Conservation (phyloP, 1,140 invertebrate genomes). For the Lasaia peninsularis region DNA sequence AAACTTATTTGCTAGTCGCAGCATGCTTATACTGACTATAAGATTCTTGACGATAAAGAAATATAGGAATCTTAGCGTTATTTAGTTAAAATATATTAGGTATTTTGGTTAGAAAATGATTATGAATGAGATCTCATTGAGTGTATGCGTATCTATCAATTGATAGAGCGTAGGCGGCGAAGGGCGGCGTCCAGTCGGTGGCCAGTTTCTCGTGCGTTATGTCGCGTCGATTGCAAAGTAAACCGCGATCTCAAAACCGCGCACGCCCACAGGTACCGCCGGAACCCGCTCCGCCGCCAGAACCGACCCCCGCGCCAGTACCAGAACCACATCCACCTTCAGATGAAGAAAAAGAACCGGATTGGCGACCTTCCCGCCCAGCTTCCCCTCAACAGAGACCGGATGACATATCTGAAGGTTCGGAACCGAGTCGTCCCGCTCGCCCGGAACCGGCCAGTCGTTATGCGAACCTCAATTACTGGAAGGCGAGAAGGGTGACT, state of each 20-base stretch:
- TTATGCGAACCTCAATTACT: constrained; percentile 90
- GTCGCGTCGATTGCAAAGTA: constrained; percentile 60
- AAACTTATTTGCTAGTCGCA: no score
- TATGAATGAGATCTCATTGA: constrained; percentile 55
- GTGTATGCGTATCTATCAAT: constrained; percentile 48
- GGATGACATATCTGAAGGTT: constrained; percentile 63
- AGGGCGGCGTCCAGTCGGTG: constrained; percentile 51
- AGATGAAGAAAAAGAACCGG: constrained; percentile 58
- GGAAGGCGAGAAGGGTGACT: constrained; percentile 89
- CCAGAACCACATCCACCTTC: constrained; percentile 58
- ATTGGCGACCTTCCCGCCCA: constrained; percentile 68
- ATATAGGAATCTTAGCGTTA: no score
- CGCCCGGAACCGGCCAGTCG: constrained; percentile 76
- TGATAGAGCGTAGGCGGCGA: constrained; percentile 45
- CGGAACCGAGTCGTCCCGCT: constrained; percentile 54
- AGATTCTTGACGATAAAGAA: no score
- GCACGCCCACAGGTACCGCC: constrained; percentile 56
- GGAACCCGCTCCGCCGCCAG: constrained; percentile 60
- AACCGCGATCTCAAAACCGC: constrained; percentile 46
- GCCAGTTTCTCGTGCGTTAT: constrained; percentile 48
- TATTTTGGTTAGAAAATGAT: constrained; percentile 15
- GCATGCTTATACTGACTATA: no score
- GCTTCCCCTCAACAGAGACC: constrained; percentile 60
- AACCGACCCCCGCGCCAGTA: constrained; percentile 42
- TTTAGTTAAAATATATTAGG: neutral